Evolutionary conservation across 2,797 vertebrate species (phyloP).

Genomic region (Peromyscus attwateri): DNA sequence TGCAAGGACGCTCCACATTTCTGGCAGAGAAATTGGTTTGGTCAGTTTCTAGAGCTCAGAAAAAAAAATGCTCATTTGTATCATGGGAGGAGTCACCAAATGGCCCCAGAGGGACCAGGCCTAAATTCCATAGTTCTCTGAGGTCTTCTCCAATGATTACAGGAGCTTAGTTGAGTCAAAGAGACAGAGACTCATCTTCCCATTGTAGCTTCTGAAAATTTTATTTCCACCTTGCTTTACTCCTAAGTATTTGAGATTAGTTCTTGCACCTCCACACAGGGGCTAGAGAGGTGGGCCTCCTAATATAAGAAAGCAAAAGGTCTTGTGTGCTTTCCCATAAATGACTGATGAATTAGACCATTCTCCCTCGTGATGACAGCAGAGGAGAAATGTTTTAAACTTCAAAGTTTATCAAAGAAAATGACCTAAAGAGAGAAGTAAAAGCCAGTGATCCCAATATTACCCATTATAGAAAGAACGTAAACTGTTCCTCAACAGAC

Average conservation of each 20-base stretch:
- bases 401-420: constrained; percentile 76
- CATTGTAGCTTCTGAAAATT: constrained; percentile 6
- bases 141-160: neutral
- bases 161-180: neutral
- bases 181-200: neutral
- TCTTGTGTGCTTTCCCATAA: constrained; percentile 59
- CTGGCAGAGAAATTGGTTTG: neutral
- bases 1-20: neutral
- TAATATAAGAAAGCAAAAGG: constrained; percentile 49
- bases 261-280: neutral
- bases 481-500: neutral
- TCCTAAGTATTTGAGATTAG: neutral
- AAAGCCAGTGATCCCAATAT: constrained; percentile 4
- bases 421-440: constrained; percentile 45
- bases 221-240: constrained; percentile 5
- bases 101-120: neutral
- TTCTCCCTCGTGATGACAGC: constrained; percentile 40
- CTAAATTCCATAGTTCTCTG: constrained; percentile 17
- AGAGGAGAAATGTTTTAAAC: constrained; percentile 68
- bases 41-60: constrained; percentile 1
- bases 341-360: constrained; percentile 46
- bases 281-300: neutral
- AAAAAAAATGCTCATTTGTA: neutral
- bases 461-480: neutral
- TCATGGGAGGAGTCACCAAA: neutral